These are phyloP conservation scores for zebrafish (Danio rerio) DNA, from an alignment of 2,113 vertebrate genomes.

Conservation along the genomic window GRCz12tu NC_133181.1:44761001-44761500, in stretches of 20 bases:
- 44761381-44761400: background rate
- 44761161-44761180: slow-evolving; percentile 30
- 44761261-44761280: slow-evolving; percentile 8
- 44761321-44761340: background rate
- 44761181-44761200: background rate
- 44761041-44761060: slow-evolving; percentile 21
- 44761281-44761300: slow-evolving; percentile 1
- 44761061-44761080: slow-evolving; percentile 15
- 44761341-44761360: slow-evolving; percentile 4
- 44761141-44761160: slow-evolving; percentile 23
- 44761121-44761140: background rate
- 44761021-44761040: slow-evolving; percentile 35
- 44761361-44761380: no score
- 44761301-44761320: slow-evolving; percentile 18
- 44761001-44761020: slow-evolving; percentile 31
- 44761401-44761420: background rate
- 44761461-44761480: no score
- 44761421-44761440: background rate
- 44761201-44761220: background rate
- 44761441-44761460: no score
- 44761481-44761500: no score
- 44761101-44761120: slow-evolving; percentile 8
- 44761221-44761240: slow-evolving; percentile 21
- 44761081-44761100: background rate
- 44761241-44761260: slow-evolving; percentile 8